Conservation (phyloP, 2,797 vertebrate genomes). For the Cyclopterus lumpus region DNA sequence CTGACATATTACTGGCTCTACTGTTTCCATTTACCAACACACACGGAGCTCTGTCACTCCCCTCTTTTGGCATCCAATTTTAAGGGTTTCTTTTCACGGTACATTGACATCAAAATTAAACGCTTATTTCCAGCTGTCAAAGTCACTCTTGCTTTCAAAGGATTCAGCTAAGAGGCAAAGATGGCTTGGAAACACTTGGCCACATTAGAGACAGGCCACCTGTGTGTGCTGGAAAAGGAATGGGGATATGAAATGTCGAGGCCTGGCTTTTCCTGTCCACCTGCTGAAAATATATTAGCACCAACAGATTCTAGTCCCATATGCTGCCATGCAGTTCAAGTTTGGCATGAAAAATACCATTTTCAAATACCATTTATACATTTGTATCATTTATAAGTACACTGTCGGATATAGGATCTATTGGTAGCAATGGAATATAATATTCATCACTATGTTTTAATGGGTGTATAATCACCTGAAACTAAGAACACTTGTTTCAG, state of each 20-base stretch:
- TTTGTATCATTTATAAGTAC: not conserved
- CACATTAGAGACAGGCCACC: slow-evolving; percentile 21
- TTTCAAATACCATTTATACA: not conserved
- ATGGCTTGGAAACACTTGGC: not conserved
- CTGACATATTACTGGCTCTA: slow-evolving; percentile 6
- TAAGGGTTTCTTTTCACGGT: not conserved
- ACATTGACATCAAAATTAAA: not conserved
- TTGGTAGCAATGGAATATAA: not conserved
- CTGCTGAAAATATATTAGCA: not conserved
- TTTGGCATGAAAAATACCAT: not conserved
- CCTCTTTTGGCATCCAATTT: not conserved
- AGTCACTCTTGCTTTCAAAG: not conserved
- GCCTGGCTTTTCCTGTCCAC: slow-evolving; percentile 48
- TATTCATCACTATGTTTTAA: not conserved
- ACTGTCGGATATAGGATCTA: not conserved
- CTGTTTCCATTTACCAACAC: slow-evolving; percentile 28
- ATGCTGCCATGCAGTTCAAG: not conserved
- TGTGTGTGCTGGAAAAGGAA: slow-evolving; percentile 42
- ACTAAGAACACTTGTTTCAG: not conserved
- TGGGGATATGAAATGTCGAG: slow-evolving; percentile 36
- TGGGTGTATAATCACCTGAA: not conserved
- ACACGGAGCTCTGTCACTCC: slow-evolving; percentile 5
- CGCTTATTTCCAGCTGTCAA: not conserved
- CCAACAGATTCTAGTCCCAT: not conserved
- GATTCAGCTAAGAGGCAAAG: not conserved